Evolutionary conservation across 2,888 invertebrate genomes (phyloP), one percentile per base, ranked within the genome.

Genomic region (Pegoplata infirma): DNA sequence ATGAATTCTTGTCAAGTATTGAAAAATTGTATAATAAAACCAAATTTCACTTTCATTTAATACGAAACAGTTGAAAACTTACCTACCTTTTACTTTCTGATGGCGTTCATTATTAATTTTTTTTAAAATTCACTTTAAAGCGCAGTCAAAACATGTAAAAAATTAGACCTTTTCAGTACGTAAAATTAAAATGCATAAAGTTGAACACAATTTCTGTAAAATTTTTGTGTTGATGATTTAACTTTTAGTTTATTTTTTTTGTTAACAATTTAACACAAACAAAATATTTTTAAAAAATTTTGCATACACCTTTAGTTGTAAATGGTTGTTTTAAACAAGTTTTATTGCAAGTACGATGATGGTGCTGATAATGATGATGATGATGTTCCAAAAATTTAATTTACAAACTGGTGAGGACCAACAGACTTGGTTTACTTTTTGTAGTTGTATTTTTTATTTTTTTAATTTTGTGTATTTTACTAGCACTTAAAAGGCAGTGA

Each of bases 41-140:
- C 7, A 49, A 59, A 58, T 76, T 76, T 76, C 68, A 76, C 75
- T 76, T 76, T 76, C 68, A 63, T 69, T 76, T 69, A 8, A n/a
- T 4, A 40, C 23, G 32, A 49, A 21, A 32, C 3, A 47, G 49
- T 12, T 14, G 21, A 36, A 23, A 58, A 64, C 66, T 67, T 67
- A 61, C 72, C 53, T 67, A 61, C 72, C 53, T 49, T 55, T 14
- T 44, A 12, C n/a, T 36, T 61, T 19, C 44, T 49, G 46, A 53
- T 6, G n/a, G n/a, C n/a, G n/a, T n/a, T n/a, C n/a, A n/a, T n/a
- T n/a, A n/a, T n/a, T n/a, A n/a, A n/a, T n/a, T n/a, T n/a, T n/a
- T n/a, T n/a, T n/a, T n/a, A n/a, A n/a, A 74, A 66, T 74, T 66
- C 66, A 74, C 32, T 44, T 16, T 40, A 16, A 53, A 59, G 6